Base-by-base conservation (phyloP, 2,888 invertebrate genomes). In the Adelphocoris suturalis region DNA sequence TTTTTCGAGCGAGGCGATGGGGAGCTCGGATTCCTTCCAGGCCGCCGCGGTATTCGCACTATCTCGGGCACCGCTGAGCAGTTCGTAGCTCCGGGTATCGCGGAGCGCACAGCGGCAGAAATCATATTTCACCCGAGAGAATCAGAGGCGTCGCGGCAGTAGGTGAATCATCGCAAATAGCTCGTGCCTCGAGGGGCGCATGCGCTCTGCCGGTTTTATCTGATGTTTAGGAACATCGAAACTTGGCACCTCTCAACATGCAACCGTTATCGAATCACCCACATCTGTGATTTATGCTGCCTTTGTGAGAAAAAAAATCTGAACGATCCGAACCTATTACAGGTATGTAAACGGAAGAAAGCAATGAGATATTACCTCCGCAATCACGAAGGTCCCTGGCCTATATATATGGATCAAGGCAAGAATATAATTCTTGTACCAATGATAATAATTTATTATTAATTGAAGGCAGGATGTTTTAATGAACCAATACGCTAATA, bases 81-180 rank as follows among this genome's bases (percentile, higher is more conserved):
- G 68, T 16, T 52, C 14, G 52, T 5, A 16, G 13, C 52, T 52
- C 52, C 52, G 14, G 52, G 16, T 68, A 68, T 68, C 68, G 68
- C 13, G 61, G 23, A 12, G 68, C 19, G 68, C 52, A 52, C 82
- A 0, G n/a, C 78, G 46, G 78, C 37, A 47, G 82, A 82, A 48
- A 23, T 23, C 47, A 82, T 82, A 82, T 52, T 82, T 82, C 82
- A 82, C 52, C 13, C 37, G 78, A 48, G 23, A 48, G 52, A 47
- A 46, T 52, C 47, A 48, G 52, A 28, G 46, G 46, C 78, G 46
- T 27, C 78, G 14, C 28, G 16, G 46, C 14, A 27, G 19, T 46
- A 82, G 82, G 82, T 82, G 82, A 82, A 82, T 82, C 52, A 82
- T 82, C 52, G 82, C 82, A 52, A 52, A 82, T 82, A 47, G 82